Evolutionary conservation across 2,113 vertebrate genomes (phyloP).

Genomic region (Calypte anna): DNA sequence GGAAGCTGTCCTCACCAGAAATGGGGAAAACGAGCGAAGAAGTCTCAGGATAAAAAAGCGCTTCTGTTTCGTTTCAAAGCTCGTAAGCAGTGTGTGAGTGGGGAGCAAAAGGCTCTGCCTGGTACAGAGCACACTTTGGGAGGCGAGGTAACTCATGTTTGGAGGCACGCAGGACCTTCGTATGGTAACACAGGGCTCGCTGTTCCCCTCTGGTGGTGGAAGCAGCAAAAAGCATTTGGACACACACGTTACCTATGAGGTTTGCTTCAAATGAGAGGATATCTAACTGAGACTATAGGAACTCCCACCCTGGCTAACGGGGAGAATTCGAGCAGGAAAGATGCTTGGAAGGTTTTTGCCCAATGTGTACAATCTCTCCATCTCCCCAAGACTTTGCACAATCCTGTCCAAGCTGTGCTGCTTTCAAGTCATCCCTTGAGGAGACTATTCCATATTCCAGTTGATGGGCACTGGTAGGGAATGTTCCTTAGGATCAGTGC

Average conservation of each 20-base stretch:
- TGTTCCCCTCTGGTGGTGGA: not conserved
- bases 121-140: not conserved
- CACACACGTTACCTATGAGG: not conserved
- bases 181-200: not conserved
- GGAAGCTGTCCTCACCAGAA: not conserved
- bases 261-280: not conserved
- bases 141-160: not conserved
- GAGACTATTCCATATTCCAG: not conserved
- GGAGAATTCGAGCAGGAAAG: not conserved
- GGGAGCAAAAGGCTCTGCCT: not conserved
- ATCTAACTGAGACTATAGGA: not conserved
- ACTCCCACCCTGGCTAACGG: not conserved
- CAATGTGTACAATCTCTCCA: not conserved
- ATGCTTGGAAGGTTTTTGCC: not conserved
- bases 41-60: not conserved
- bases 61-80: not conserved
- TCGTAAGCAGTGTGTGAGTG: not conserved
- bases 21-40: not conserved
- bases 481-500: not conserved
- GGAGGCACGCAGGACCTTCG: not conserved
- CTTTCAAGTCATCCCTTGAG: not conserved
- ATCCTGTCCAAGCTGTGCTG: not conserved
- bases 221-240: not conserved
- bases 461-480: not conserved
- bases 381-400: not conserved